Evolutionary conservation across 2,797 vertebrate genomes (phyloP), one percentile per base, ranked within the genome.

Genomic region (Pterois miles): DNA sequence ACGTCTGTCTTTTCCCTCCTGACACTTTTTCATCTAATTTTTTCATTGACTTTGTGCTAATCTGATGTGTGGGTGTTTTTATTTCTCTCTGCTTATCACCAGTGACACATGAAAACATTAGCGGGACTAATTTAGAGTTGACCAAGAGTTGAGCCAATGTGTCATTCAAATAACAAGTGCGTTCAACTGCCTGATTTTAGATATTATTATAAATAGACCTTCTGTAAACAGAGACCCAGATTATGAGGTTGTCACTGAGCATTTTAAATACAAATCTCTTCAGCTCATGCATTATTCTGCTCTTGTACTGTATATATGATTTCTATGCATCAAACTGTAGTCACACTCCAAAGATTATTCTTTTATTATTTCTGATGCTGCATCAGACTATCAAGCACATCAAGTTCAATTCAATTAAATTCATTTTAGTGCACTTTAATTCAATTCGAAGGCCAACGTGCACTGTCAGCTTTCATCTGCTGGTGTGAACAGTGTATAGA

Each of bases 21-120:
- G 1, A 71, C 43, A 58, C 73, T 76, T 82, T 48, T 54, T 31
- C 18, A 78, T 82, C 65, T 20, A 53, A 58, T 78, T 68, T 79
- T 20, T 71, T 69, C 36, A 29, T 81, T 86, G 73, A 88, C 77
- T 80, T 65, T 83, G 40, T 71, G 54, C 58, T 78, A 53, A 85
- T 87, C 86, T 84, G 62, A 84, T 86, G 86, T 50, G 88, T 86
- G 88, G 79, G 76, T 78, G 88, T 83, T 71, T 83, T 77, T 75
- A 64, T 82, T 74, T 65, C 16, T 53, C n/a, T 31, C 31, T 81
- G 56, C 76, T 81, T 62, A 70, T 88, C 77, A 81, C 48, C 8
- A 1, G 63, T 54, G 46, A 81, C 74, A 87, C 18, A 43, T 77
- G 70, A 80, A 80, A 83, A 89, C 83, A 84, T 78, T 53, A 80